Evolutionary conservation across 2,888 invertebrate genomes (phyloP).

Genomic region (Eristalinus aeneus): DNA sequence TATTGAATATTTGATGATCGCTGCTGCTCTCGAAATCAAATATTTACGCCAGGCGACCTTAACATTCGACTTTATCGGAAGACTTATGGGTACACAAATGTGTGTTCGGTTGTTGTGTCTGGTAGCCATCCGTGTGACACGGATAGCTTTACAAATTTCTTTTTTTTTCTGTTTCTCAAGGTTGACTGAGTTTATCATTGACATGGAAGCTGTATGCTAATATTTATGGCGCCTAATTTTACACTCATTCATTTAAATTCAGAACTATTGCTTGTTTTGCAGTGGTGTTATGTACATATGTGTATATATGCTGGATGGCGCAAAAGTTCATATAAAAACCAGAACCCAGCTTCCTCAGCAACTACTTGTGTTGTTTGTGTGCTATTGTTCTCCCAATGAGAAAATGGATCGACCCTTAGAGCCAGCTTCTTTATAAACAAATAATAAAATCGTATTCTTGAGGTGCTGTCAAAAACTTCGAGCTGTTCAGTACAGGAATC

Average conservation of each 20-base stretch:
- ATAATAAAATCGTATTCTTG: no score
- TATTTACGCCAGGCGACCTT: slow-evolving; percentile 42
- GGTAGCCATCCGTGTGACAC: slow-evolving; percentile 21
- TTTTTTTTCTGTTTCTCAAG: slow-evolving; percentile 27
- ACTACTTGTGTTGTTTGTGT: no score
- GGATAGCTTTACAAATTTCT: neutral
- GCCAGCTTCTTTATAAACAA: no score
- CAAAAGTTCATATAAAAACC: no score
- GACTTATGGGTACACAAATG: slow-evolving; percentile 28
- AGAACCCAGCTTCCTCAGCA: no score
- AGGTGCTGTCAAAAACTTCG: no score
- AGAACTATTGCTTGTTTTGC: neutral
- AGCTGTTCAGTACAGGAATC: no score
- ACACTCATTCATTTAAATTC: neutral
- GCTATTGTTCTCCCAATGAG: no score
- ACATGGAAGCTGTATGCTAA: slow-evolving; percentile 11
- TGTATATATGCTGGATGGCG: no score
- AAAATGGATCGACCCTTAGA: no score
- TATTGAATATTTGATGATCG: slow-evolving; percentile 31
- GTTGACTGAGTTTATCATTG: slow-evolving; percentile 35
- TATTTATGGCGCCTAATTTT: neutral
- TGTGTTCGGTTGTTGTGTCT: slow-evolving; percentile 17
- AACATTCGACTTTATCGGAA: slow-evolving; percentile 39
- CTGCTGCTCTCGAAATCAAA: slow-evolving; percentile 21
- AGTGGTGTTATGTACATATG: no score